Base-by-base conservation (phyloP, 2,113 vertebrate genomes). In the Talpa occidentalis region DNA sequence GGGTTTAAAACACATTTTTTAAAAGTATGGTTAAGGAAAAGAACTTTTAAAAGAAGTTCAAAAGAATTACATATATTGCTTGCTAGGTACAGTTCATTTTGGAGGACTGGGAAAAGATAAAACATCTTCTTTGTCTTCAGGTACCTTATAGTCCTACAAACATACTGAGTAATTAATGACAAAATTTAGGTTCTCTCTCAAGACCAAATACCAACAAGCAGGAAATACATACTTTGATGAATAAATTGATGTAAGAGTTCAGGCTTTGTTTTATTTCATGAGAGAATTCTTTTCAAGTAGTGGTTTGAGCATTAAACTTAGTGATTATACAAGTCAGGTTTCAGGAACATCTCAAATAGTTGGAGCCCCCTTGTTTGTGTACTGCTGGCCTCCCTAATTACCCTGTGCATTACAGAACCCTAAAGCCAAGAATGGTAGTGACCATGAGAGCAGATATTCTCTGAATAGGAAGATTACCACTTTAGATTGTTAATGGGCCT, bases 131-230 rank as follows among this genome's bases (percentile, higher is more conserved):
- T 81, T 88, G 56, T 44, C 80, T 69, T 77, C 32, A 47, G 17
- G 42, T 30, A 79, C 37, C 81, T 93, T 80, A 42, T 47, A 35
- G 49, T 62, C 28, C 30, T 79, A 88, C 35, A 81, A 84, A 35
- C 26, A 80, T 37, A 79, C 9, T 72, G 3, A 86, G 52, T n/a
- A 83, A 35, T 56, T 96, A 82, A 12, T 80, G 66, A n/a, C 4
- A 96, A 40, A 21, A 59, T 67, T 82, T 86, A 35, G 85, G n/a
- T 91, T 66, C 40, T 59, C 78, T 90, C 93, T 96, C 42, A 90
- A 87, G 35, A 90, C 59, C 66, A 40, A 47, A 62, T 88, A 79
- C 26, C 76, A 82, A 82, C 14, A 76, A 80, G 28, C 10, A 17
- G 1, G 3, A 66, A 16, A 40, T 8, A 56, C 16, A 15, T 47